Base-by-base conservation (phyloP, 2,888 invertebrate species). In the Mesorhabditis sp. region DNA sequence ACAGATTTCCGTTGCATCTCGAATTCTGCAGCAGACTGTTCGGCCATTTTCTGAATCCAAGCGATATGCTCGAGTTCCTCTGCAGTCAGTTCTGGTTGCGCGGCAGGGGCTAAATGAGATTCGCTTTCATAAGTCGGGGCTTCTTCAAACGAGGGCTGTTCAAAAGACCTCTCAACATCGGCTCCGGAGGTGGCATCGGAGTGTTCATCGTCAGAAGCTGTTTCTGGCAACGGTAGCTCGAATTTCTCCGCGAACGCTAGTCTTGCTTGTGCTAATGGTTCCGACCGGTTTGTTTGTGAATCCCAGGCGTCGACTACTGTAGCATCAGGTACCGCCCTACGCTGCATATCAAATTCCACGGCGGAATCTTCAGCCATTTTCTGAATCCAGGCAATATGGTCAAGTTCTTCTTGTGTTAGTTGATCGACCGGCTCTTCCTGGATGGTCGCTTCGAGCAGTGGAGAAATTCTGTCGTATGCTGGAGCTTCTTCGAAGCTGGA, bases 391-490 rank as follows among this genome's bases (percentile, higher is more conserved):
- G 74, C 74, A 45, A 76, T 76, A 65, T 76, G 76, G 61, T 74
- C 73, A 10, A 75, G 65, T 64, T 75, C 74, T 67, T 74, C 75
- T 70, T 74, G 70, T n/a, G 76, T 73, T 45, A 76, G 43, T 50
- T 50, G 58, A n/a, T 50, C 58, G n/a, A 10, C n/a, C n/a, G 58
- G 58, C 13, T 72, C 65, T 67, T 67, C 43, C 15, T 67, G 4
- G 15, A 42, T 13, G 4, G 5, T 15, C 10, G 13, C 15, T 43
- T n/a, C n/a, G 4, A 10, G 28, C 28, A 58, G 63, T n/a, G 63
- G 63, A 62, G 63, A 62, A 7, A 7, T 7, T 7, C 63, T 10
- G 6, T 62, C 63, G 28, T 62, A 62, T 7, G 13, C 5, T 7
- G 7, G 10, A 5, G 7, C 15, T 43, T 43, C 41, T n/a, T 65